Base-by-base conservation (phyloP, 2,113 vertebrate species). In the Nanger granti region DNA sequence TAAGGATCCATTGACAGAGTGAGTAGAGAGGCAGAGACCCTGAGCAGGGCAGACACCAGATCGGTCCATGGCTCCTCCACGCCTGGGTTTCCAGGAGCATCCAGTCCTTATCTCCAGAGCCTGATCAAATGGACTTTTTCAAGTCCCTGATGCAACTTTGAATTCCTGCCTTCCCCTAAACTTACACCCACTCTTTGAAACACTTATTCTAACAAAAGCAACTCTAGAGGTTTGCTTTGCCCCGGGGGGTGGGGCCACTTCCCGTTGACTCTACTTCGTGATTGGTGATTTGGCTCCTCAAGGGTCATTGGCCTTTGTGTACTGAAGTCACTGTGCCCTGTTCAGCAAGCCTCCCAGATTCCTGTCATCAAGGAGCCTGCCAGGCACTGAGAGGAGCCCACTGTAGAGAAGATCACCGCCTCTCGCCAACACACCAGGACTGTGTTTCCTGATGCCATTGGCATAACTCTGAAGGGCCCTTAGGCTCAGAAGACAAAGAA, bases 141-240 rank as follows among this genome's bases (percentile, higher is more conserved):
- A 73, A 94, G 66, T 62, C 18, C n/a, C 37, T 57, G 89, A 29
- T 9, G 15, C 57, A 55, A 83, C 41, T 55, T 93, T 91, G 20
- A 60, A 66, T 95, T 92, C 28, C 76, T 52, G 22, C 17, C 64
- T 92, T 97, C 15, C 34, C n/a, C 14, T 13, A 87, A 85, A 80
- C 3, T 69, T 83, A 57, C 28, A 62, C 29, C 73, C 7, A 69
- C 20, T 31, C 66, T 94, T 54, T 79, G 94, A 87, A 94, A 92
- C 24, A 84, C 55, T 94, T 84, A 41, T 37, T 96, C 69, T 96
- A 73, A 97, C 26, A 91, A 79, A 94, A 95, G 89, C 31, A 93
- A 76, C 85, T 88, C 3, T 0, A 97, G 93, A 95, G 52, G 69
- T 97, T 97, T 98, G 69, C 47, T 95, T 94, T 95, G 79, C 26